phyloP scores from a whole-genome alignment of 2,113 vertebrate genomes.

The Upupa epops region DNA sequence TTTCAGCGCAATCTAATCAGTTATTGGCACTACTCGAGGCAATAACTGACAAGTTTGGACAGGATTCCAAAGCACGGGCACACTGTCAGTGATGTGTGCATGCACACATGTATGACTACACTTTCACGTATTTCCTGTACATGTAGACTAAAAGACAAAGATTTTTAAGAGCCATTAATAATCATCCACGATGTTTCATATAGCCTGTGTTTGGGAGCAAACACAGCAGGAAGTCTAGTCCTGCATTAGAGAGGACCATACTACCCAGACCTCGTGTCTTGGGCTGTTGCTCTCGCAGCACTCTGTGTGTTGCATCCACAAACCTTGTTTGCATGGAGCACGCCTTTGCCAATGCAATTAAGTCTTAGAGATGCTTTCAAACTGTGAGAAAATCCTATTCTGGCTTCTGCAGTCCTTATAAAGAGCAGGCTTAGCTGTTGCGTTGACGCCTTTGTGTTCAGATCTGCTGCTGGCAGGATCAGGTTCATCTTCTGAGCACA shows the following conservation, averaged over 20 bases:
- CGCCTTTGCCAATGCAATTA: not conserved
- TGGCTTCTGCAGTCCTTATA: not conserved
- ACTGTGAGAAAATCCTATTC: not conserved
- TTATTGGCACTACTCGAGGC: not conserved
- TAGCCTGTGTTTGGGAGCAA: not conserved
- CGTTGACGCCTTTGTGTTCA: not conserved
- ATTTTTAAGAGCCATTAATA: not conserved
- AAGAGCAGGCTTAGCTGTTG: not conserved
- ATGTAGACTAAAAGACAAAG: not conserved
- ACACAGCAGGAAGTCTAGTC: not conserved
- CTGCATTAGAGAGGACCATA: fast-evolving
- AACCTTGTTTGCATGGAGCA: not conserved
- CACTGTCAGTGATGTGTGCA: fast-evolving
- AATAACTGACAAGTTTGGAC: fast-evolving
- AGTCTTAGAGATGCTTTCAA: not conserved
- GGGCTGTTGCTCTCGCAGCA: fast-evolving
- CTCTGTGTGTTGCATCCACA: not conserved
- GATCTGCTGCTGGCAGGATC: not conserved
- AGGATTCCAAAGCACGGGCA: not conserved
- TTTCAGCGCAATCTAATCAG: not conserved
- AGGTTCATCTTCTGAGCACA: not conserved
- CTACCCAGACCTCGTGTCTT: fast-evolving
- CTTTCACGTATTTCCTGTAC: not conserved
- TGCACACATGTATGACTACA: not conserved
- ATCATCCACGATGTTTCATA: not conserved